Percentiles rank a stretch among this genome's conserved stretches.
phyloP scores from a whole-genome alignment of 2,888 invertebrate species.

The Tiliacea aurago region DNA sequence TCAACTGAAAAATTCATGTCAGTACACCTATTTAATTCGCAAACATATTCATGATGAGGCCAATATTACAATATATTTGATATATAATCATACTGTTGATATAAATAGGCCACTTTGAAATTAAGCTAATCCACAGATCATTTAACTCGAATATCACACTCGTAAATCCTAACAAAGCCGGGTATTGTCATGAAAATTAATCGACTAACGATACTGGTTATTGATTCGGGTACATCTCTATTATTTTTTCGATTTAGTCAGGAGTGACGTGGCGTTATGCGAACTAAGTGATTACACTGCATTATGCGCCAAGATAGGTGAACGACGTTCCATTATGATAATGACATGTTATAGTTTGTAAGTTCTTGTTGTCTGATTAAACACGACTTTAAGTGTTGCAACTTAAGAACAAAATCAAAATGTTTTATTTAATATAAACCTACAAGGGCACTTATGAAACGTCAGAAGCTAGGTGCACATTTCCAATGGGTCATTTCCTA shows the following conservation, averaged over 20 bases:
- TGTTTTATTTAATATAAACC: too few relatives aligned
- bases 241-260: conserved; percentile 48
- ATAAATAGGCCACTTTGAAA: conserved; percentile 4
- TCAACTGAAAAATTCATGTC: conserved; percentile 37
- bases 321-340: conserved; percentile 43
- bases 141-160: conserved; percentile 29
- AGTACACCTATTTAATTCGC: conserved; percentile 27
- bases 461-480: too few relatives aligned
- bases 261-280: conserved; percentile 50
- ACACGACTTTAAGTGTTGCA: neutral
- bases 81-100: neutral
- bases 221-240: conserved; percentile 49
- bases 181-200: conserved; percentile 44
- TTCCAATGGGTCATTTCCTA: too few relatives aligned
- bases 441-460: too few relatives aligned
- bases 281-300: conserved; percentile 61
- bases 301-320: conserved; percentile 35
- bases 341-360: conserved; percentile 38
- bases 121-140: conserved; percentile 28
- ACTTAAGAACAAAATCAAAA: neutral
- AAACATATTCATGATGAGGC: conserved; percentile 25
- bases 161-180: conserved; percentile 25
- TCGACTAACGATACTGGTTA: conserved; percentile 46
- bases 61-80: conserved; percentile 7
- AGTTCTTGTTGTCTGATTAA: conserved; percentile 12